Evolutionary conservation across 2,888 invertebrate species (phyloP).

Genomic region (Odontocerum albicorne): DNA sequence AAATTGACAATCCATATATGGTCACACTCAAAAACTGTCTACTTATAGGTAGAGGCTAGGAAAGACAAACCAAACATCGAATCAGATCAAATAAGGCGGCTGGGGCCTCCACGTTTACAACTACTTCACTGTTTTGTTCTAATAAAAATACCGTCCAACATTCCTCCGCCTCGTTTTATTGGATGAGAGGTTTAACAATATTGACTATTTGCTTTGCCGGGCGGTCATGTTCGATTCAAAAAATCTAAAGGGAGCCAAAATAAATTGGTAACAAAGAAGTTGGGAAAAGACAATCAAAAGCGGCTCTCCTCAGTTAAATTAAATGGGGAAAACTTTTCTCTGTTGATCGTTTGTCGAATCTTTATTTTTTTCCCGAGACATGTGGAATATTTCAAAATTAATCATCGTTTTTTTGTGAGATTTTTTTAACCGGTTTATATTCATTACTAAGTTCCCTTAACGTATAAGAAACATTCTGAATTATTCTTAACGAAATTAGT

Average conservation of each 20-base stretch:
- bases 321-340: no score
- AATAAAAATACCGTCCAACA: constrained; percentile 37
- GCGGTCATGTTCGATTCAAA: constrained; percentile 30
- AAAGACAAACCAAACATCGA: constrained; percentile 36
- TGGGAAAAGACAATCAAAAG: constrained; percentile 20
- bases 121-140: constrained; percentile 32
- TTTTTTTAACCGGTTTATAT: no score
- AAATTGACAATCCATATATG: no score
- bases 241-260: constrained; percentile 26
- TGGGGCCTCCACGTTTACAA: constrained; percentile 16
- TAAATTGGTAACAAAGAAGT: constrained; percentile 24
- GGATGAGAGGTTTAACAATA: constrained; percentile 37
- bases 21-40: no score
- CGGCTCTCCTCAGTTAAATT: constrained; percentile 21
- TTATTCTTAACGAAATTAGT: no score
- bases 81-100: constrained; percentile 37
- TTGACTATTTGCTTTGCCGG: constrained; percentile 32
- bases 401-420: no score
- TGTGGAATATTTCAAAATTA: no score
- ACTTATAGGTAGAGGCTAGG: no score
- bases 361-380: no score
- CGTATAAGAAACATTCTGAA: no score
- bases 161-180: constrained; percentile 36
- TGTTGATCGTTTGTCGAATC: no score
- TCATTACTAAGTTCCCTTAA: no score